Evolutionary conservation across 2,797 vertebrate species (phyloP), one percentile per base, ranked within the genome.

Genomic region (Sternarchorhynchus goeldii): DNA sequence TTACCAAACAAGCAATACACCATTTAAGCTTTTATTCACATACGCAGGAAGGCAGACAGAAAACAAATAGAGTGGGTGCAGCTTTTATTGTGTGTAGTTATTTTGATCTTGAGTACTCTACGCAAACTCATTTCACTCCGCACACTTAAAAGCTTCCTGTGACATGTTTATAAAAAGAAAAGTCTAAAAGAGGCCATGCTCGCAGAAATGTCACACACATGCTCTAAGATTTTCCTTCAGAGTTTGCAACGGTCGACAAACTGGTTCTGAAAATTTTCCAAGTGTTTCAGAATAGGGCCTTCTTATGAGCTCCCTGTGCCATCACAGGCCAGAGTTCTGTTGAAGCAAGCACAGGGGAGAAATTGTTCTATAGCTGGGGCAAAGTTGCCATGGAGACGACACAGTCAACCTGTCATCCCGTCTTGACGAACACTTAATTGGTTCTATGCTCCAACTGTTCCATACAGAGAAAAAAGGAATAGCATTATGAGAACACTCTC

Each of bases 61-160:
- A 82, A 78, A 83, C 62, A 77, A 82, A 87, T 73, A 80, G 67
- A 2, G 7, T 60, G 21, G 32, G 80, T 82, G 41, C 69, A 85
- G 85, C 80, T 86, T 81, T 64, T 17, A 7, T 8, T 32, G 32
- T 31, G 45, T 16, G 32, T 34, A 80, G 73, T 65, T 76, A 14
- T 88, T 75, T 71, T 74, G 80, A 80, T 64, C 70, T n/a, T 58
- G 63, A 3, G 4, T 85, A 82, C 82, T 82, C 75, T 31, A 31
- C 7, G 66, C 79, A 58, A 73, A 69, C 80, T 85, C 76, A 25
- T 18, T 86, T 85, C 84, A 83, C 60, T 62, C 5, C 29, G 32
- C 80, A 86, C 76, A 89, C 86, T 89, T 88, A 86, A 84, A 85
- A 79, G 85, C 81, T 91, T 90, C 89, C 83, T 87, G 86, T 87